These are phyloP conservation scores for Coelinius sp. DNA, from an alignment of 2,888 invertebrate genomes.

Conservation along the genomic window DNA sequence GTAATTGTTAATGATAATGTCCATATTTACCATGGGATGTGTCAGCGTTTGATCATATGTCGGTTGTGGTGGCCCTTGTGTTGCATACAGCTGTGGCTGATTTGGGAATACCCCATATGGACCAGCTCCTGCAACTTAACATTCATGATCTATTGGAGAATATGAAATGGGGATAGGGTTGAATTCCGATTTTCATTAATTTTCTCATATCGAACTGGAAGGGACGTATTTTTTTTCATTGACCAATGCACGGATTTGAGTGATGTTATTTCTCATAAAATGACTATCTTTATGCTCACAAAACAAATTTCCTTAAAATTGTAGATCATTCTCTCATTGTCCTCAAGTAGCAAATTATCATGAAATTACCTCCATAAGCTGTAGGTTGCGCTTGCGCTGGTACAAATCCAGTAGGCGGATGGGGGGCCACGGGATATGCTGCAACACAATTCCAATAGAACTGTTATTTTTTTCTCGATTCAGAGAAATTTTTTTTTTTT, in stretches of 20 bases:
- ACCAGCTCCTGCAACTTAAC: constrained; percentile 75
- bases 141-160: too few relatives aligned
- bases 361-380: constrained; percentile 64
- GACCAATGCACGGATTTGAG: too few relatives aligned
- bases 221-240: too few relatives aligned
- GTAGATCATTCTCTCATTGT: not conserved
- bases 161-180: too few relatives aligned
- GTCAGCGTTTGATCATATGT: constrained; percentile 81
- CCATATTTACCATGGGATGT: constrained; percentile 75
- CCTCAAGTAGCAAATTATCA: not conserved
- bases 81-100: constrained; percentile 77
- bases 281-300: not conserved
- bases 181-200: too few relatives aligned
- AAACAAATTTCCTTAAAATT: not conserved
- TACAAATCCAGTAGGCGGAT: constrained; percentile 69
- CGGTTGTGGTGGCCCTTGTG: constrained; percentile 77
- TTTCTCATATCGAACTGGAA: too few relatives aligned
- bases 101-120: constrained; percentile 75
- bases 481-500: constrained; percentile 28
- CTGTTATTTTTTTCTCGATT: constrained; percentile 44
- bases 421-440: constrained; percentile 70
- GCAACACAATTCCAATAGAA: constrained; percentile 64
- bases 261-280: not conserved
- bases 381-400: constrained; percentile 68
- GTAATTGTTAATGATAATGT: constrained; percentile 64